phyloP scores from a whole-genome alignment of 2,888 invertebrate genomes.

The Myopa tessellatipennis region DNA sequence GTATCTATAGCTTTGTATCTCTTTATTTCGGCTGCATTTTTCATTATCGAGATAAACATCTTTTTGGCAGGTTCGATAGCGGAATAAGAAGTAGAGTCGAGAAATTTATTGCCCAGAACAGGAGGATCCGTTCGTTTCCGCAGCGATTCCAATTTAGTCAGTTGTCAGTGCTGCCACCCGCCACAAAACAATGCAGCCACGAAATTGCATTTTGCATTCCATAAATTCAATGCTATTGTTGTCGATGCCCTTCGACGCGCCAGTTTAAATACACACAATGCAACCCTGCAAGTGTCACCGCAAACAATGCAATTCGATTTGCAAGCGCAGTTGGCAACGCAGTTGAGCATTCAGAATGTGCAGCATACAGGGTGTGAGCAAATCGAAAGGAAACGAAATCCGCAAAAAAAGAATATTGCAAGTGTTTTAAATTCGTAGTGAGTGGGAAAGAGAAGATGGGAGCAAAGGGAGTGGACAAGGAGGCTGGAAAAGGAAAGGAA shows the following conservation, averaged over 20 bases:
- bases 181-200: constrained; percentile 35
- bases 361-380: background rate
- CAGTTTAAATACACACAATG: constrained; percentile 2
- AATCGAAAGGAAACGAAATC: background rate
- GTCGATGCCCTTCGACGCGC: background rate
- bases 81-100: background rate
- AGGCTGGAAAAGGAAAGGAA: background rate
- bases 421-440: background rate
- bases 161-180: background rate
- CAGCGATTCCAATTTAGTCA: constrained; percentile 22
- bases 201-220: constrained; percentile 40
- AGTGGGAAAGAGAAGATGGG: background rate
- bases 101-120: constrained; percentile 19
- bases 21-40: background rate
- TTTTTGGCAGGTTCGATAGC: background rate
- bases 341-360: no score
- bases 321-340: constrained; percentile 32
- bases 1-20: background rate
- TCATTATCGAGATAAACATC: constrained; percentile 15
- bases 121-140: no score
- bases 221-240: constrained; percentile 28
- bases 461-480: background rate
- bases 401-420: background rate
- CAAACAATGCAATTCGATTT: constrained; percentile 38
- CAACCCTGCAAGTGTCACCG: constrained; percentile 39